Evolutionary conservation across 2,113 vertebrate species (phyloP).

Genomic region (Nettapus auritus): DNA sequence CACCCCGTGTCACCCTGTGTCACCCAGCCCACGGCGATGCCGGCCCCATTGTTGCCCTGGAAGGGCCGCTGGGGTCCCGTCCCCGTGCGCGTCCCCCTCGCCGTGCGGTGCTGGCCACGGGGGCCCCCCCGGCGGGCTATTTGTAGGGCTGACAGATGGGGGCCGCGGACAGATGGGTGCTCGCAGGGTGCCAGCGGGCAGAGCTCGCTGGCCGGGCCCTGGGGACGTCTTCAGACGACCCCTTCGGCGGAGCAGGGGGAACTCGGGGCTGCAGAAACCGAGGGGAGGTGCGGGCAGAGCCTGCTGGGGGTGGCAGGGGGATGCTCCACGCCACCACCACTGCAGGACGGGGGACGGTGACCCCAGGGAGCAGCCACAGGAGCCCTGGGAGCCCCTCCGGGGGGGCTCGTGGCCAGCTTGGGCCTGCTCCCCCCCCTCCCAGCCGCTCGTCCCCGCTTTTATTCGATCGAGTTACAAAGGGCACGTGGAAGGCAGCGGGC

Average conservation of each 20-base stretch:
- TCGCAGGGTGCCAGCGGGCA: background rate
- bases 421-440: fast-evolving
- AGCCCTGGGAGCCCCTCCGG: no score
- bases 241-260: no score
- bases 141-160: background rate
- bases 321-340: background rate
- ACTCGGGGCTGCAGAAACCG: background rate
- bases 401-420: background rate
- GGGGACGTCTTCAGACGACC: fast-evolving
- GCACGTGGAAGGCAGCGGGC: background rate
- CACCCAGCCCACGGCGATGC: background rate
- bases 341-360: fast-evolving
- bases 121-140: background rate
- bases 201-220: background rate
- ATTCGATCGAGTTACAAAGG: background rate
- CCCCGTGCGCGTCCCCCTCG: fast-evolving
- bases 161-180: background rate
- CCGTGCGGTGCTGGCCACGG: background rate
- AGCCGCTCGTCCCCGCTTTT: background rate
- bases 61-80: background rate
- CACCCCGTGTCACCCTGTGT: background rate
- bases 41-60: fast-evolving
- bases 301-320: fast-evolving
- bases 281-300: fast-evolving
- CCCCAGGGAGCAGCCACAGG: fast-evolving